phyloP scores from a whole-genome alignment of 2,113 vertebrate genomes.

The Arothron firmamentum region DNA sequence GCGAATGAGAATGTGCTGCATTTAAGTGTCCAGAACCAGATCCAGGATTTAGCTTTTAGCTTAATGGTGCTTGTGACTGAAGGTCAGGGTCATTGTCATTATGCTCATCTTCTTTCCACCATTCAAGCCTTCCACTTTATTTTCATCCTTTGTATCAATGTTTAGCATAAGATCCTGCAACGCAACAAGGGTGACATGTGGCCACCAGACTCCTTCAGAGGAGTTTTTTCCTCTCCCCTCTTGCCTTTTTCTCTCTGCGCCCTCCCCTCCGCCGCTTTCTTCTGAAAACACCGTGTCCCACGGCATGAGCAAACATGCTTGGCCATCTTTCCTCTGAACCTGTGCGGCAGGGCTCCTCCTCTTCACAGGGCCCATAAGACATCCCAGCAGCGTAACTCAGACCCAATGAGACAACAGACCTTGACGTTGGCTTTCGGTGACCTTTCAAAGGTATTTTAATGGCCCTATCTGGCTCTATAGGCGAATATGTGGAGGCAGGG shows the following conservation, averaged over 20 bases:
- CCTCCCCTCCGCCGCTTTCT: slow-evolving; percentile 57
- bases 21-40: no score
- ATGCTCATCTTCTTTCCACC: slow-evolving; percentile 39
- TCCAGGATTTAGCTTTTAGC: background rate
- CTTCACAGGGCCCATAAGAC: slow-evolving; percentile 43
- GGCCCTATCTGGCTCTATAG: slow-evolving; percentile 49
- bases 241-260: slow-evolving; percentile 13
- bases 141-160: slow-evolving; percentile 56
- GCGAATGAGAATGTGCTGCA: no score
- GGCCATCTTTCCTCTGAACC: slow-evolving; percentile 56
- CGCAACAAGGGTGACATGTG: slow-evolving; percentile 71
- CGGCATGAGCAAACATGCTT: slow-evolving; percentile 71
- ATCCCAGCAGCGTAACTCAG: slow-evolving; percentile 35
- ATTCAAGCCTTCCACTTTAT: slow-evolving; percentile 57
- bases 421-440: slow-evolving; percentile 61
- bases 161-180: slow-evolving; percentile 66
- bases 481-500: slow-evolving; percentile 42
- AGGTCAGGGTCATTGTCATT: slow-evolving; percentile 43
- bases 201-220: slow-evolving; percentile 71
- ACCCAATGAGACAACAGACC: slow-evolving; percentile 59
- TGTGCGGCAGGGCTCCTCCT: slow-evolving; percentile 50
- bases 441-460: slow-evolving; percentile 67
- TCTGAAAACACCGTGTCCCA: slow-evolving; percentile 63
- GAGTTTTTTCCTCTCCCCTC: slow-evolving; percentile 14
- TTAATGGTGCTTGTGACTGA: background rate